phyloP scores from a whole-genome alignment of 2,888 invertebrate species.

The Lucinisca nassula region DNA sequence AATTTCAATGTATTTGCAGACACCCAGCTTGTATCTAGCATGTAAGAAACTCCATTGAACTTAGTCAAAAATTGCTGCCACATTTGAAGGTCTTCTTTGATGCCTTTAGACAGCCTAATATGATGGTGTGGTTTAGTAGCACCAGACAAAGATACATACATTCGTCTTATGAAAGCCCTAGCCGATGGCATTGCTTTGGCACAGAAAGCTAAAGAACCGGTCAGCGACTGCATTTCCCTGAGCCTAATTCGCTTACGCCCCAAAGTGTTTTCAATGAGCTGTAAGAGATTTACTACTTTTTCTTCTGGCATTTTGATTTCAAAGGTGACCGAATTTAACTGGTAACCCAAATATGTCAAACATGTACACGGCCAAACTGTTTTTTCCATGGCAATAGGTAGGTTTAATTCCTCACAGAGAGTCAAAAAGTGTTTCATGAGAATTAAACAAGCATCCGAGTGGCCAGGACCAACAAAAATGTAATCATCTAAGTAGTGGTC shows the following conservation, averaged over 20 bases:
- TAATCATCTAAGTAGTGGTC: too few species aligned
- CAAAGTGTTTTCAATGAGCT: background rate
- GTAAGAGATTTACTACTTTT: constrained; percentile 41
- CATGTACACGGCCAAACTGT: too few species aligned
- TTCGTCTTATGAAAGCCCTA: constrained; percentile 33
- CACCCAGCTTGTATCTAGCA: constrained; percentile 21
- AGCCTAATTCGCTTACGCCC: constrained; percentile 4
- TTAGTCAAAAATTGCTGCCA: constrained; percentile 13
- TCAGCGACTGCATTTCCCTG: constrained; percentile 30
- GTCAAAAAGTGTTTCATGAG: too few species aligned
- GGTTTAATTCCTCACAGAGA: too few species aligned
- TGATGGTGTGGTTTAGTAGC: constrained; percentile 13
- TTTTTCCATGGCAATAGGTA: too few species aligned
- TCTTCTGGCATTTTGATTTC: constrained; percentile 45
- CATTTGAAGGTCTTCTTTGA: background rate
- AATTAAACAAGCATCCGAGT: background rate
- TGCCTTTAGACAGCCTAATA: background rate
- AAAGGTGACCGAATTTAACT: constrained; percentile 18
- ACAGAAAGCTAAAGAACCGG: constrained; percentile 12
- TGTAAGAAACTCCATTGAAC: background rate
- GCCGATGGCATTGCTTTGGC: constrained; percentile 6
- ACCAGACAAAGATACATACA: constrained; percentile 26
- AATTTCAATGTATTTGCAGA: constrained; percentile 3
- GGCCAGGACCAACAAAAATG: constrained; percentile 5
- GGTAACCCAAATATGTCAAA: too few species aligned